A percentile compares a stretch with the other conserved stretches of the same genome.
Conservation (phyloP, 2,888 invertebrate genomes). For the Caenorhabditis angaria region DNA sequence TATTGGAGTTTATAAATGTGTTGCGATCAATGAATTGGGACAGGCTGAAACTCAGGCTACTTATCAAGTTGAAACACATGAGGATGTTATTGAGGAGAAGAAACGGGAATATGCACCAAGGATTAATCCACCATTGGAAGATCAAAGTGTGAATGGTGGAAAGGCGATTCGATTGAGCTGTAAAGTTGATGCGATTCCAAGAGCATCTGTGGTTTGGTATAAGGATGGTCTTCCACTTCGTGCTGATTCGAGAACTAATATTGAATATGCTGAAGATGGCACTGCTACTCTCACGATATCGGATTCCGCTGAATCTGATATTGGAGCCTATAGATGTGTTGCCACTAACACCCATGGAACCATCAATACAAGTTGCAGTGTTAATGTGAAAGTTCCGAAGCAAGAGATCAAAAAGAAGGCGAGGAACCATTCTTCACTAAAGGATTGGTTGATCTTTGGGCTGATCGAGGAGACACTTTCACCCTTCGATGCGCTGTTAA, state of each 20-base stretch:
- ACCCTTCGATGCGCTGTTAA: constrained; percentile 77
- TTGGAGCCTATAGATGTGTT: constrained; percentile 73
- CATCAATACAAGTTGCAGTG: constrained; percentile 67
- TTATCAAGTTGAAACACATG: constrained; percentile 63
- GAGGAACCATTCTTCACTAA: constrained; percentile 71
- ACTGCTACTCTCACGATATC: constrained; percentile 78
- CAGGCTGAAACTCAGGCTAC: constrained; percentile 66
- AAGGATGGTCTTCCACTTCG: constrained; percentile 69
- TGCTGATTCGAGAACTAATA: constrained; percentile 47
- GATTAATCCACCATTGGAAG: constrained; percentile 73
- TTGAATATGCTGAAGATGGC: constrained; percentile 74
- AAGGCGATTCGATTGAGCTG: constrained; percentile 72
- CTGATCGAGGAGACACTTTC: constrained; percentile 68
- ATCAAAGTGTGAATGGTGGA: constrained; percentile 70
- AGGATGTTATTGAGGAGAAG: constrained; percentile 53
- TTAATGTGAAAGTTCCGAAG: constrained; percentile 65
- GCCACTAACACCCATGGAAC: constrained; percentile 76
- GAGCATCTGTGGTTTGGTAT: constrained; percentile 73
- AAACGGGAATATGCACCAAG: constrained; percentile 65
- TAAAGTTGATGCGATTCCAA: constrained; percentile 74
- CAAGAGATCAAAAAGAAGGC: constrained; percentile 66
- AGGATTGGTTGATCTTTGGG: constrained; percentile 66
- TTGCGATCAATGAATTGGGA: constrained; percentile 76
- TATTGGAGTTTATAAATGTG: constrained; percentile 78
- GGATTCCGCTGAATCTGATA: constrained; percentile 55